These are phyloP conservation scores for Clarias laeviceps DNA, from an alignment of 2,797 vertebrate species.

Conservation along the genomic window DNA sequence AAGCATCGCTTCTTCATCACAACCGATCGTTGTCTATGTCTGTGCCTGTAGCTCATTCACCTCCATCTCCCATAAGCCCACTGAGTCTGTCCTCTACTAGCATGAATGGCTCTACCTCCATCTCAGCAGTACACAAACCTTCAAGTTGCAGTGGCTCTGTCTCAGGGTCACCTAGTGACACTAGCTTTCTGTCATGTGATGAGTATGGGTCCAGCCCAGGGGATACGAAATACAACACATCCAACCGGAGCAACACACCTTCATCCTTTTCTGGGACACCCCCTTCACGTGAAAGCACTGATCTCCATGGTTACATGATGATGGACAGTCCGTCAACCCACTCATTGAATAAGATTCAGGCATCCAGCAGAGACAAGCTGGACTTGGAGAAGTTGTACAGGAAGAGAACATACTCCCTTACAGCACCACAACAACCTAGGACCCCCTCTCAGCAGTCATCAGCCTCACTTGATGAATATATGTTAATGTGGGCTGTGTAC, in stretches of 20 bases:
- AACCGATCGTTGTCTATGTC: constrained; percentile 82
- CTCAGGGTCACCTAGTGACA: constrained; percentile 90
- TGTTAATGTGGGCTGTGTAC: constrained; percentile 89
- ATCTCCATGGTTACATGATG: constrained; percentile 87
- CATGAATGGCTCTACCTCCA: constrained; percentile 75
- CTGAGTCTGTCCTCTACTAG: constrained; percentile 84
- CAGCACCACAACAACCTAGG: constrained; percentile 82
- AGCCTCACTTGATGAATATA: constrained; percentile 93
- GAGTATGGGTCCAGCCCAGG: constrained; percentile 81
- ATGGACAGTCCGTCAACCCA: constrained; percentile 78
- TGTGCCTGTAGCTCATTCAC: constrained; percentile 74
- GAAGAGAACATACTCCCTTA: constrained; percentile 85
- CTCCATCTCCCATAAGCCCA: constrained; percentile 79
- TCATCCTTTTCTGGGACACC: constrained; percentile 89
- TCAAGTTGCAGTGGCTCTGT: constrained; percentile 80
- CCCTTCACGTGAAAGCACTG: constrained; percentile 80
- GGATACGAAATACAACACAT: constrained; percentile 75
- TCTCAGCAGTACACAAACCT: constrained; percentile 67
- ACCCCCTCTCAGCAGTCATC: constrained; percentile 82
- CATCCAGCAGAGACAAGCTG: constrained; percentile 62
- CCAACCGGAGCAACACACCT: constrained; percentile 86
- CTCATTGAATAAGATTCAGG: constrained; percentile 66
- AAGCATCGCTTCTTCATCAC: constrained; percentile 66
- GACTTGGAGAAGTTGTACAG: constrained; percentile 70
- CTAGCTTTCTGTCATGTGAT: constrained; percentile 80